A percentile compares a stretch with the other conserved stretches of the same genome.
These are phyloP conservation scores for Tetragonula carbonaria DNA, from an alignment of 2,888 invertebrate species.

Conservation along the genomic window DNA sequence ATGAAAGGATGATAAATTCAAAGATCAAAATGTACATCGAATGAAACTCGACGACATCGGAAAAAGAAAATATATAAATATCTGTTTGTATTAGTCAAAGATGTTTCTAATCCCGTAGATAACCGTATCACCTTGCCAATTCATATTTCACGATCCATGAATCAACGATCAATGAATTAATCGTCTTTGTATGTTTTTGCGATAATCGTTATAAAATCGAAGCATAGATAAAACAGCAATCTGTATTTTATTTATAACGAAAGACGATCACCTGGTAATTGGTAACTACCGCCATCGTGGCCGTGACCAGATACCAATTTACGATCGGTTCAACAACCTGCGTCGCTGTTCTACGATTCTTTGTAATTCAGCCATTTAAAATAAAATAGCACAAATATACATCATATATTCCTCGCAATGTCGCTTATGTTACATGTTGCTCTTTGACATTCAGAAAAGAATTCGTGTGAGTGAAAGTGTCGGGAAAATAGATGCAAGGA, in stretches of 20 bases:
- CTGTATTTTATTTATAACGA: constrained; percentile 55
- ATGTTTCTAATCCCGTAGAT: neutral
- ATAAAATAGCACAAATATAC: constrained; percentile 5
- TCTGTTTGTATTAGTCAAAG: neutral
- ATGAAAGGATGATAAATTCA: neutral
- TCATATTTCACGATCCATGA: neutral
- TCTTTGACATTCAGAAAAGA: constrained; percentile 31
- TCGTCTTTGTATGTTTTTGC: neutral
- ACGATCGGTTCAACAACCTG: constrained; percentile 42
- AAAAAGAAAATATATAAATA: neutral
- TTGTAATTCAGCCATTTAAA: constrained; percentile 6
- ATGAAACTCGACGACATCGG: neutral
- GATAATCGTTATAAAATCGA: neutral
- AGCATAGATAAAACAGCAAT: constrained; percentile 3
- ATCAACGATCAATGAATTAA: neutral
- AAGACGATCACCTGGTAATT: constrained; percentile 60
- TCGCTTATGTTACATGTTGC: neutral
- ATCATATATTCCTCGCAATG: constrained; percentile 9
- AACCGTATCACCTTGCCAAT: neutral
- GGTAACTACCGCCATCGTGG: constrained; percentile 48
- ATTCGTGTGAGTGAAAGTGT: constrained; percentile 38
- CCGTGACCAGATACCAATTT: constrained; percentile 57
- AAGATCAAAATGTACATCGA: neutral
- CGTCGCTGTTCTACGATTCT: constrained; percentile 20
- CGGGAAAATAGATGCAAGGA: constrained; percentile 45